Conservation (phyloP, 2,113 vertebrate species). For the Dasypus novemcinctus region DNA sequence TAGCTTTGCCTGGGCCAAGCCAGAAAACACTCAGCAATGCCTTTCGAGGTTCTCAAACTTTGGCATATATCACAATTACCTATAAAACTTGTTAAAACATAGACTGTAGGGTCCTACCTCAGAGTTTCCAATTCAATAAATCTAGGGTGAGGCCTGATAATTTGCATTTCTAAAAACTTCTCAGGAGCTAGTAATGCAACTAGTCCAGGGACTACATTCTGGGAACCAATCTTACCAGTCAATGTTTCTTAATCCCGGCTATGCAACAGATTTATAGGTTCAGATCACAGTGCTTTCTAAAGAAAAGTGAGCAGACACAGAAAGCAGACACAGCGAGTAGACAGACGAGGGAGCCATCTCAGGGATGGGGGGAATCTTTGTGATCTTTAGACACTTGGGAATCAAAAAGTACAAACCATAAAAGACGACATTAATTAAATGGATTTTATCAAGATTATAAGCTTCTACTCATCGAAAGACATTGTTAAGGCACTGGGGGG, state of each 20-base stretch:
- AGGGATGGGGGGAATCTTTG: neutral
- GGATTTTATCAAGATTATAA: neutral
- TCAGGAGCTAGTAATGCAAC: neutral
- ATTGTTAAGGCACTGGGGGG: no score
- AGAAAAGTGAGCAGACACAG: no score
- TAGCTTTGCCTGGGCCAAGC: neutral
- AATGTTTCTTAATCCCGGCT: neutral
- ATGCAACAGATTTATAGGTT: neutral
- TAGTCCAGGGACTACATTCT: neutral
- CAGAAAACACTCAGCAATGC: neutral
- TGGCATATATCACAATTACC: neutral
- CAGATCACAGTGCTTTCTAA: no score
- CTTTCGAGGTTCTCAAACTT: neutral
- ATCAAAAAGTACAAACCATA: neutral
- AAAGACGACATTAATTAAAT: neutral
- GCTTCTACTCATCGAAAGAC: neutral
- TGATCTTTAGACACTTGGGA: neutral
- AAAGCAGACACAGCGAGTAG: no score
- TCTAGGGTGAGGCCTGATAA: neutral
- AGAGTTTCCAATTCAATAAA: neutral
- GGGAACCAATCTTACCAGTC: neutral
- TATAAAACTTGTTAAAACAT: neutral
- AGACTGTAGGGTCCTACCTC: neutral
- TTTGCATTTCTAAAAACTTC: conserved; percentile 1
- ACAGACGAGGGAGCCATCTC: no score